Conservation (phyloP, 2,888 invertebrate species). For the Eugnorisma glareosa region DNA sequence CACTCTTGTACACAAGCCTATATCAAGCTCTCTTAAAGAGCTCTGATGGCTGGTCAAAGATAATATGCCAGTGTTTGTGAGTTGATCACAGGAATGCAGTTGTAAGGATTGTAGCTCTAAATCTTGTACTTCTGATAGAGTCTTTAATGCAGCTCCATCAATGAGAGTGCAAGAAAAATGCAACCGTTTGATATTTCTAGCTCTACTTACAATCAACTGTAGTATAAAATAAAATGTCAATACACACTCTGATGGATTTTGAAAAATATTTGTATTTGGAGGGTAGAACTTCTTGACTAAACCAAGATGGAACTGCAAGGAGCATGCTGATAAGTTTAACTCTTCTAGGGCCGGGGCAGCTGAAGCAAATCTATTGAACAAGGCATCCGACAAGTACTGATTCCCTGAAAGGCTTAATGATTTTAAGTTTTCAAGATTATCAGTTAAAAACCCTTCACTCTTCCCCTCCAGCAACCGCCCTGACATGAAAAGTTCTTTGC, state of each 20-base stretch:
- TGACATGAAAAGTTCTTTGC: conserved; percentile 94
- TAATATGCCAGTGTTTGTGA: conserved; percentile 91
- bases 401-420: conserved; percentile 92
- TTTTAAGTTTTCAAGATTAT: conserved; percentile 89
- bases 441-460: conserved; percentile 87
- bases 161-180: conserved; percentile 93
- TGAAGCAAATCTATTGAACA: conserved; percentile 92
- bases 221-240: conserved; percentile 93
- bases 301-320: conserved; percentile 93
- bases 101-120: conserved; percentile 89
- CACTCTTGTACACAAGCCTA: conserved; percentile 92
- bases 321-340: conserved; percentile 92
- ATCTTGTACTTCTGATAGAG: conserved; percentile 88
- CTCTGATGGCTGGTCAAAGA: conserved; percentile 90
- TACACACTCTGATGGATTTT: conserved; percentile 92
- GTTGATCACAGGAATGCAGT: conserved; percentile 91
- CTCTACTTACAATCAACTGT: conserved; percentile 89
- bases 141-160: conserved; percentile 91
- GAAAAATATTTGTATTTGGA: conserved; percentile 78
- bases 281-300: conserved; percentile 93
- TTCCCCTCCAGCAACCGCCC: conserved; percentile 92
- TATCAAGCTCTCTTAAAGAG: conserved; percentile 90
- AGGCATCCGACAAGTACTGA: conserved; percentile 94
- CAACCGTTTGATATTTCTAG: conserved; percentile 90
- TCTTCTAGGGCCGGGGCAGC: conserved; percentile 91